Base-by-base conservation (phyloP, 1,140 invertebrate genomes). In the Heterodera schachtii region DNA sequence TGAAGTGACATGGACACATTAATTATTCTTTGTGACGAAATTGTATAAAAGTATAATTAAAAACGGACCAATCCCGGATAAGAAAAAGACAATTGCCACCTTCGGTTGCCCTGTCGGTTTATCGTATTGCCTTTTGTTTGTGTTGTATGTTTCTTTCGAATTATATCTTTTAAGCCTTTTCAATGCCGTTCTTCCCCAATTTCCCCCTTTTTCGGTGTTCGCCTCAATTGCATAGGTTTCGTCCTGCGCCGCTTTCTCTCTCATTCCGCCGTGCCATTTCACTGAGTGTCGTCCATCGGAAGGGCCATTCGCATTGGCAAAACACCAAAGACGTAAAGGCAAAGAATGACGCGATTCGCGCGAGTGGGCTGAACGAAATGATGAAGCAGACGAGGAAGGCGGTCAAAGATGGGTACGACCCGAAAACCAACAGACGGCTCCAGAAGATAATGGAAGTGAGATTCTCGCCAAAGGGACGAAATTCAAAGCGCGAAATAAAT, bases 251-350 rank as follows among this genome's bases (percentile, higher is more conserved):
- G n/a, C 19, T 41, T 16, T 43, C 13, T 3, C 31, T 41, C 11
- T 4, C 21, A 11, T 13, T 71, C 19, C 31, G 57, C 31, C 73
- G 82, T 3, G 49, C 41, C 49, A 70, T 80, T 80, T 73, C 43
- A 41, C 31, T 74, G n/a, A 66, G 69, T 70, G 80, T 67, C n/a
- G 44, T 44, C 21, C 41, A 67, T 19, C 41, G 43, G 4, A 89
- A 89, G 73, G 88, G 88, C 9, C 88, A 89, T 82, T 90, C 88
- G 13, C 86, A 89, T 79, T 89, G 88, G 88, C 87, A 89, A 75
- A 89, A 89, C 76, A 89, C 89, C 75, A 82, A 88, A 69, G 82
- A 80, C 16, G 81, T 78, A 69, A 89, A 89, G 73, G 85, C 81
- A 21, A 90, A 90, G 70, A 87, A 85, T 49, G 88, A 89, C 73